Conservation (phyloP, 2,113 vertebrate genomes). For the Phylloscopus trochiloides region DNA sequence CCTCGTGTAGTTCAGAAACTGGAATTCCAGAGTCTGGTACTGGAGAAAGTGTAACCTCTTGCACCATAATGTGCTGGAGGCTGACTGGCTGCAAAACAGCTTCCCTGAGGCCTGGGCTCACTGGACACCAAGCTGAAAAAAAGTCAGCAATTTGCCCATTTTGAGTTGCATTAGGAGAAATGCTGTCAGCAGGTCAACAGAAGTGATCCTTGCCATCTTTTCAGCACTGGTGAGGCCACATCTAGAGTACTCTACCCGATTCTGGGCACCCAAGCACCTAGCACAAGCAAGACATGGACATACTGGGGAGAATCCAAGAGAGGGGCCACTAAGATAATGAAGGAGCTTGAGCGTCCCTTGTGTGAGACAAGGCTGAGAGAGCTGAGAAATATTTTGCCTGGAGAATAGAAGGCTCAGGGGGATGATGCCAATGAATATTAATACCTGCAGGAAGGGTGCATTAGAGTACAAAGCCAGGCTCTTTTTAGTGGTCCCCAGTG, state of each 20-base stretch:
- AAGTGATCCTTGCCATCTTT: not conserved
- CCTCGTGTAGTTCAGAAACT: not conserved
- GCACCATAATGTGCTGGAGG: not conserved
- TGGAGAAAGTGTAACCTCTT: not conserved
- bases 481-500: not conserved
- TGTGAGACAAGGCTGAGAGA: not conserved
- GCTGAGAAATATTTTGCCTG: not conserved
- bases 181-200: not conserved
- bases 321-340: not conserved
- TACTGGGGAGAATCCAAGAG: not conserved
- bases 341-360: not conserved
- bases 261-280: not conserved
- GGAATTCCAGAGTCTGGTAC: not conserved
- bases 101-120: not conserved
- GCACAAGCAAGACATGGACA: rapidly evolving
- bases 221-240: not conserved
- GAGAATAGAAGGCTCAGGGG: not conserved
- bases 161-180: not conserved
- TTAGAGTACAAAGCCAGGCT: not conserved
- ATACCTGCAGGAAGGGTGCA: not conserved
- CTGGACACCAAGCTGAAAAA: not conserved
- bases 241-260: not conserved
- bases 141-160: not conserved
- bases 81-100: not conserved
- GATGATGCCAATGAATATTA: not conserved